These are phyloP conservation scores for Babyrousa celebensis DNA, from an alignment of 2,797 vertebrate species.

Conservation along the genomic window DNA sequence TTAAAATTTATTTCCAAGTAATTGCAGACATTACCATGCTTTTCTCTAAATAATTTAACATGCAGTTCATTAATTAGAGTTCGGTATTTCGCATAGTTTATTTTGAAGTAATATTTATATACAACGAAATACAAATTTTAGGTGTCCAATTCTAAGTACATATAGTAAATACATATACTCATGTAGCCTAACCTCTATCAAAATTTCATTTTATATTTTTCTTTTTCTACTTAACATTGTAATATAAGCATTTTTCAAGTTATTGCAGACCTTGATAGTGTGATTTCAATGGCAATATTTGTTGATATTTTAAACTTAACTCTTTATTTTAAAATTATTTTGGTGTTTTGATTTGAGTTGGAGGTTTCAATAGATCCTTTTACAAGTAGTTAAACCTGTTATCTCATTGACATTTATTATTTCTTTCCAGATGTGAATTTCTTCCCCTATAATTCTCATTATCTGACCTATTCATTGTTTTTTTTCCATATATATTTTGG, in stretches of 20 bases:
- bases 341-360: conserved; percentile 25
- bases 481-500: not conserved
- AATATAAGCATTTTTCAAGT: conserved; percentile 44
- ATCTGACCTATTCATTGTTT: not conserved
- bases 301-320: conserved; percentile 54
- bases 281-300: conserved; percentile 12
- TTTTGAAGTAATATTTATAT: conserved; percentile 45
- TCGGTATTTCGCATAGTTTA: not conserved
- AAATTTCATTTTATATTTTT: not conserved
- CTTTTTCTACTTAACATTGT: not conserved
- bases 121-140: conserved; percentile 11
- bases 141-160: not conserved
- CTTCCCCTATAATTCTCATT: not conserved
- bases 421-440: not conserved
- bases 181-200: not conserved
- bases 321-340: conserved; percentile 50
- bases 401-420: conserved; percentile 7
- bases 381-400: not conserved
- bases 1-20: conserved; percentile 1
- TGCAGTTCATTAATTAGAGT: not conserved
- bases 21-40: not conserved
- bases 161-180: not conserved
- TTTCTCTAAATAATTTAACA: conserved; percentile 38
- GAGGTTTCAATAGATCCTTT: conserved; percentile 40
- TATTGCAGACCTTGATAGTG: not conserved